A percentile compares a stretch with the other conserved stretches of the same genome.
Evolutionary conservation across 2,113 vertebrate species (phyloP).

Genomic region (Calyptomena viridis): DNA sequence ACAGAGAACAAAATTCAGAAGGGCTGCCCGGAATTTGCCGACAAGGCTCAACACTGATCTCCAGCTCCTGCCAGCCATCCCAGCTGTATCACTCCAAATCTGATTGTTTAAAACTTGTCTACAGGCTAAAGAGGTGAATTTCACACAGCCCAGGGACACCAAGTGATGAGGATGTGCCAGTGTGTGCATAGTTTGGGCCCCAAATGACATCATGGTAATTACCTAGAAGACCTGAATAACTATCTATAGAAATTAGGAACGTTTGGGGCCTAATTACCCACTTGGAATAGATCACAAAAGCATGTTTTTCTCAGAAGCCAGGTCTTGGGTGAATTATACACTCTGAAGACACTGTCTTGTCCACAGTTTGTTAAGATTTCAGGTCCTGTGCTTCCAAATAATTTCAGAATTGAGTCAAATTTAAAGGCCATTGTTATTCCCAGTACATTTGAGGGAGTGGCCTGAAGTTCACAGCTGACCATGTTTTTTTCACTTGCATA

Average conservation of each 20-base stretch:
- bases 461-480: background rate
- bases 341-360: fast-evolving
- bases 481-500: background rate
- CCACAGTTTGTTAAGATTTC: background rate
- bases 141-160: background rate
- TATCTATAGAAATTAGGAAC: background rate
- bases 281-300: background rate
- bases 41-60: background rate
- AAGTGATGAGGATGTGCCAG: background rate
- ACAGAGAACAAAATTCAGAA: background rate
- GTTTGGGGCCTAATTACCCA: background rate
- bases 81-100: background rate
- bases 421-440: background rate
- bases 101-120: background rate
- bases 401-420: background rate
- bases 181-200: background rate
- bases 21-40: background rate
- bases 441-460: background rate
- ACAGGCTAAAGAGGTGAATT: background rate
- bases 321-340: background rate
- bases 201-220: background rate
- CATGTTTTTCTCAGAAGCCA: background rate
- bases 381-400: background rate
- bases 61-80: background rate
- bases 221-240: background rate